A percentile compares a stretch with the other conserved stretches of the same genome.
Evolutionary conservation across 2,113 vertebrate genomes (phyloP).

Genomic region (Psittacus erithacus): DNA sequence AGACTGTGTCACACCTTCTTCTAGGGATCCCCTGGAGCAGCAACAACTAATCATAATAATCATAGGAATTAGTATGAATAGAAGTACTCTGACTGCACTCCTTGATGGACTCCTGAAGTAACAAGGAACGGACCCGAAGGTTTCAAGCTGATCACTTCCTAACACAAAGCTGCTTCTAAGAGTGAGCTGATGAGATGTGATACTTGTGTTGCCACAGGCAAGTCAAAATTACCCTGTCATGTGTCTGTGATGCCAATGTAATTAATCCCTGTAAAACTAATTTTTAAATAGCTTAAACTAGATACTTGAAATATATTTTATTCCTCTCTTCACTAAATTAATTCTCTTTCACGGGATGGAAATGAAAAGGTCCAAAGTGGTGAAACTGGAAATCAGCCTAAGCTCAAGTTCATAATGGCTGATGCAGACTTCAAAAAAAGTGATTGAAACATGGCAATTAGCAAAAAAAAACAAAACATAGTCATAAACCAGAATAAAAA

Average conservation of each 20-base stretch:
- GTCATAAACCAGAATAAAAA: background rate
- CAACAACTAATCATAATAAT: background rate
- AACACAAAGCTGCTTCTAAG: background rate
- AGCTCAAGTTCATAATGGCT: background rate
- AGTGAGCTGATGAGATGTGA: background rate
- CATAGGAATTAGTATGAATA: background rate
- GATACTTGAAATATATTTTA: background rate
- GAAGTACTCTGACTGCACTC: background rate
- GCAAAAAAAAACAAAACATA: background rate
- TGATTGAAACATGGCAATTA: background rate
- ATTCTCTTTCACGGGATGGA: background rate
- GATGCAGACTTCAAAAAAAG: background rate
- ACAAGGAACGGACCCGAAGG: background rate
- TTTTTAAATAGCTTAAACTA: background rate
- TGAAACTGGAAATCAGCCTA: background rate
- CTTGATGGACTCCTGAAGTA: background rate
- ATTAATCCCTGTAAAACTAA: background rate
- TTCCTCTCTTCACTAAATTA: background rate
- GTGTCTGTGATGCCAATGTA: background rate
- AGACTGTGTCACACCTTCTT: background rate
- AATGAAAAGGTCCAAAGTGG: background rate
- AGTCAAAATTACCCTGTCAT: constrained; percentile 4
- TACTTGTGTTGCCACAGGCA: background rate
- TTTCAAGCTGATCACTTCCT: background rate
- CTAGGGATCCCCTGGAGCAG: background rate